These are phyloP conservation scores for Caenorhabditis brenneri DNA, from an alignment of 1,140 invertebrate genomes.

Conservation along the genomic window DNA sequence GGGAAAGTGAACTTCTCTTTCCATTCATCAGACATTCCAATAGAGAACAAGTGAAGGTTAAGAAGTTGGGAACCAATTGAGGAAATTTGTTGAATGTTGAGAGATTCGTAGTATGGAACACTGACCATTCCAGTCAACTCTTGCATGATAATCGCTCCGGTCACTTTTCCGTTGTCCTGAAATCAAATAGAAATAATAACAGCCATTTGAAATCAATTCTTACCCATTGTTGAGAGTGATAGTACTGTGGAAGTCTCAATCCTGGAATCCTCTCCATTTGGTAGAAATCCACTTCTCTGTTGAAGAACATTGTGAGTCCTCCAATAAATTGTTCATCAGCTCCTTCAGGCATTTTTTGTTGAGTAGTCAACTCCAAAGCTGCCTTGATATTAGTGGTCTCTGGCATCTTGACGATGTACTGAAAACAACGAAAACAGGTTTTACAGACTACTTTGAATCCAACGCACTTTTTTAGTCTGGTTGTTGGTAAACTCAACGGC, in stretches of 20 bases:
- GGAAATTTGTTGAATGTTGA: neutral
- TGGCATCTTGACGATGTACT: constrained; percentile 32
- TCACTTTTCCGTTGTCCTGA: neutral
- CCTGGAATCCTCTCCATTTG: neutral
- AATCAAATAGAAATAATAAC: neutral
- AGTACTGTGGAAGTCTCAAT: neutral
- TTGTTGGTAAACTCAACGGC: neutral
- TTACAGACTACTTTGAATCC: neutral
- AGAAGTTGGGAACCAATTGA: neutral
- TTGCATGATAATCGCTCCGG: constrained; percentile 10
- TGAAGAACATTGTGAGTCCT: neutral
- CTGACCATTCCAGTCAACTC: constrained; percentile 17
- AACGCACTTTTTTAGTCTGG: neutral
- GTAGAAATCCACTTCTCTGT: constrained; percentile 9
- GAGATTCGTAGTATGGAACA: constrained; percentile 6
- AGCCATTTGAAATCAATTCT: too few species aligned
- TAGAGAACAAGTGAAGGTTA: constrained; percentile 7
- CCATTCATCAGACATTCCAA: neutral
- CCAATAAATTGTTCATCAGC: constrained; percentile 29
- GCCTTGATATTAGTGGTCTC: constrained; percentile 37
- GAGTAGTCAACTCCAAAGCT: neutral
- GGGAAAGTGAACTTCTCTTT: neutral
- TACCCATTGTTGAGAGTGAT: neutral
- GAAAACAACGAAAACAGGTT: neutral
- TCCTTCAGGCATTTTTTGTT: constrained; percentile 4